Percentiles rank a stretch among this genome's conserved stretches.
Evolutionary conservation across 2,113 vertebrate genomes (phyloP).

Genomic region (Stercorarius parasiticus): DNA sequence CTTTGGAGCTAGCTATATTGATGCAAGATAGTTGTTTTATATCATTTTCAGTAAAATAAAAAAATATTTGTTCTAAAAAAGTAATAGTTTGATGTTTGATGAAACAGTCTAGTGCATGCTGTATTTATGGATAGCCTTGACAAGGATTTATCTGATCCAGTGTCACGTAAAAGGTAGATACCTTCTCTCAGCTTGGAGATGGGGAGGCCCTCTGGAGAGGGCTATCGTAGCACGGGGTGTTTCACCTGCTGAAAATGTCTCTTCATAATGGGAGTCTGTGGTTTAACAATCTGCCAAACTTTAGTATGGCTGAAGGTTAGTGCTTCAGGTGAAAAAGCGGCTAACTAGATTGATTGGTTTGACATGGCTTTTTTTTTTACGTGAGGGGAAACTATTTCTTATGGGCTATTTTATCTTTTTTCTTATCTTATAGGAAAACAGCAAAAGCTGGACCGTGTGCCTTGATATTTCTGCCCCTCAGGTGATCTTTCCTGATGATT

Average conservation of each 20-base stretch:
- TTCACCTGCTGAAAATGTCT: background rate
- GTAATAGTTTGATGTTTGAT: background rate
- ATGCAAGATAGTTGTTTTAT: background rate
- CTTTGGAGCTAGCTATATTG: background rate
- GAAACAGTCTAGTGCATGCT: background rate
- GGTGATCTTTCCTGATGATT: constrained; percentile 97
- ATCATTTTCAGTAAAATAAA: background rate
- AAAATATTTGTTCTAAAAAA: background rate
- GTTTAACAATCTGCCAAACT: background rate
- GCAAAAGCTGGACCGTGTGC: constrained; percentile 93
- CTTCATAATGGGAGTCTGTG: background rate
- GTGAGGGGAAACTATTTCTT: background rate
- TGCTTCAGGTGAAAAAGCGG: background rate
- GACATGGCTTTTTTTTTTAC: background rate
- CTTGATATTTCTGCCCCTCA: constrained; percentile 98
- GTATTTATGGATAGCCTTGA: background rate
- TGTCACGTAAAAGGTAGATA: background rate
- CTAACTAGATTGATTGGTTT: background rate
- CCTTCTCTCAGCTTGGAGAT: background rate
- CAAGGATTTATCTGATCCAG: background rate
- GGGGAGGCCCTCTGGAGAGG: too few relatives aligned
- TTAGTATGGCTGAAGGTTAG: background rate
- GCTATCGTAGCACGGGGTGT: background rate
- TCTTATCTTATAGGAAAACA: constrained; percentile 82
- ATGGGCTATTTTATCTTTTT: background rate